Evolutionary conservation across 2,113 vertebrate species (phyloP), one percentile per base, ranked within the genome.

Genomic region (Serilophus lunatus): DNA sequence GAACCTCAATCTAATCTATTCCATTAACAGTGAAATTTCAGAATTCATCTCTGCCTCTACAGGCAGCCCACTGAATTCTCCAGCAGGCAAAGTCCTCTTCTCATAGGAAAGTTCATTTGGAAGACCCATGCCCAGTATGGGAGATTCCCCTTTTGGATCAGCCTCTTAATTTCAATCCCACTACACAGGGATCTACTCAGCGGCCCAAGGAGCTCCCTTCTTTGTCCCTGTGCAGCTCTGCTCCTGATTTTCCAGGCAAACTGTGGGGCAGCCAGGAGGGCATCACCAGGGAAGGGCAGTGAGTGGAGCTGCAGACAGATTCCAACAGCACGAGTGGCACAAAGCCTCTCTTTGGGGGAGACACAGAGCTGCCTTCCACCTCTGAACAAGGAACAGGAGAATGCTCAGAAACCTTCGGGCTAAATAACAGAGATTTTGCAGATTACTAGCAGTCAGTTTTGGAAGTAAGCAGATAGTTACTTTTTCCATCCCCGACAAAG

Each of bases 401-500:
- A 26, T 2, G 5, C 57, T 60, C 74, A 19, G 57, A 31, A 63
- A 53, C 18, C 63, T 31, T 18, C 2, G 54, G 70, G 82, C 64
- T 64, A 12, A 90, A 29, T 3, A 68, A 23, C 15, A 74, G 44
- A 70, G 57, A 59, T 6, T 70, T 35, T 28, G 40, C 22, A 45
- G 33, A 50, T 63, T 26, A 15, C 44, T 49, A 38, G 12, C 63
- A 54, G 20, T 76, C 13, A 4, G 31, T 17, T 78, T 65, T 19
- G 51, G 50, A 83, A 84, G 66, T 29, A 25, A 72, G 59, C 54
- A 72, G 50, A 65, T 1, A 82, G 66, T n/a, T 78, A 87, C 49
- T 68, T 92, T 42, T 89, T 63, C 69, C 78, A 69, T 35, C 89
- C 57, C 63, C 84, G 86, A 61, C 69, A 82, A 87, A 80, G 76